phyloP scores from a whole-genome alignment of 1,140 invertebrate genomes.

The Meloidogyne exigua region DNA sequence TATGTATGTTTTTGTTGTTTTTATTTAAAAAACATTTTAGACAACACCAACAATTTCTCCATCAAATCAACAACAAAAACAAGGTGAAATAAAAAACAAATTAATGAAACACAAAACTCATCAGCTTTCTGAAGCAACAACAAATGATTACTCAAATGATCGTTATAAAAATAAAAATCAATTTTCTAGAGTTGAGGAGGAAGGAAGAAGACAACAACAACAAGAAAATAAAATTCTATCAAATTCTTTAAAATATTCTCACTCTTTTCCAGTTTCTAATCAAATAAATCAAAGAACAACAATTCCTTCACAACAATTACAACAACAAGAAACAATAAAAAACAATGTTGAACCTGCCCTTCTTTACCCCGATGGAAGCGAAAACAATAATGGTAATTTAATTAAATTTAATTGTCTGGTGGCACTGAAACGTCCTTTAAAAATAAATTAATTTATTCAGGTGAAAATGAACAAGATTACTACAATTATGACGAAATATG shows the following conservation, averaged over 20 bases:
- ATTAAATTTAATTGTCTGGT: neutral
- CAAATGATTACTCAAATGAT: neutral
- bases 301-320: neutral
- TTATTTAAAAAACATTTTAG: neutral
- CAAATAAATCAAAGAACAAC: neutral
- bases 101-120: neutral
- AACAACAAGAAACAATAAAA: neutral
- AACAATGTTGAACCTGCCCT: conserved; percentile 41
- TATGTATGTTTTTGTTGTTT: neutral
- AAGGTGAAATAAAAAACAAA: too few relatives aligned
- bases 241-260: conserved; percentile 20
- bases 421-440: neutral
- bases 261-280: neutral
- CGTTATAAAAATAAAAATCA: neutral
- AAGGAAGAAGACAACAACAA: neutral
- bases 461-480: neutral
- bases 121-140: neutral
- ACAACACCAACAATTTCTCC: neutral
- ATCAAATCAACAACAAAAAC: too few relatives aligned
- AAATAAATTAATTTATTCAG: neutral
- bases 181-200: neutral
- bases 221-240: neutral
- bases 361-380: conserved; percentile 43
- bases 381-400: conserved; percentile 46
- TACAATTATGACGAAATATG: neutral